Evolutionary conservation across 2,888 invertebrate species (phyloP).

Genomic region (Hypena proboscidalis): DNA sequence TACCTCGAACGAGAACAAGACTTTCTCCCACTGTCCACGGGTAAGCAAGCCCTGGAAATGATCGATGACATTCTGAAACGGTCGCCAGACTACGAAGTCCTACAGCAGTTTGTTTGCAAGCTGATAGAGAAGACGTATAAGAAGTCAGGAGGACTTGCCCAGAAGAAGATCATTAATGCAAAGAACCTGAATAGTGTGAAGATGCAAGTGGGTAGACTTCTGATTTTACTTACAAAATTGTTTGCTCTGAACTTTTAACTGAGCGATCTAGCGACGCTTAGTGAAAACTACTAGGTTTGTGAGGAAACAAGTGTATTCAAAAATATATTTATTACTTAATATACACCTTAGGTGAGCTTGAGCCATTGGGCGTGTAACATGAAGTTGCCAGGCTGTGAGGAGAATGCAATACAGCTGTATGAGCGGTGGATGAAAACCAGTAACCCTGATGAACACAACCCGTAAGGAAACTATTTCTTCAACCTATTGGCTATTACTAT

Average conservation of each 20-base stretch:
- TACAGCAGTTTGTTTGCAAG: slow-evolving; percentile 88
- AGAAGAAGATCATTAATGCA: slow-evolving; percentile 72
- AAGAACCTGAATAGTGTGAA: slow-evolving; percentile 86
- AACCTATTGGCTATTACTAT: too few relatives aligned
- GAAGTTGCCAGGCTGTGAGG: slow-evolving; percentile 86
- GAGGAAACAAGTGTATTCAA: slow-evolving; percentile 43
- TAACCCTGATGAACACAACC: slow-evolving; percentile 85
- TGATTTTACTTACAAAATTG: too few relatives aligned
- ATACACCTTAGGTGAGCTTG: slow-evolving; percentile 79
- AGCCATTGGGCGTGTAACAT: slow-evolving; percentile 87
- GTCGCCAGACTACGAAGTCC: slow-evolving; percentile 86
- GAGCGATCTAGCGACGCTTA: too few relatives aligned
- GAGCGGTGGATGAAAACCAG: slow-evolving; percentile 84
- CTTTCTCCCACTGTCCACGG: slow-evolving; percentile 87
- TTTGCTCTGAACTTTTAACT: too few relatives aligned
- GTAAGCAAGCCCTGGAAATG: slow-evolving; percentile 85
- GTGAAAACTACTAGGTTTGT: too few relatives aligned
- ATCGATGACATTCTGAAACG: slow-evolving; percentile 87
- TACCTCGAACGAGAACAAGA: slow-evolving; percentile 85
- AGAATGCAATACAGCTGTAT: slow-evolving; percentile 86
- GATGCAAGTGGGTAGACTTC: slow-evolving; percentile 75
- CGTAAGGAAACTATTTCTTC: too few relatives aligned
- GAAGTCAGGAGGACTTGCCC: slow-evolving; percentile 84
- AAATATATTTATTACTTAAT: too few relatives aligned
- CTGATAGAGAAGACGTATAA: slow-evolving; percentile 87